phyloP scores from a whole-genome alignment of 2,113 vertebrate genomes.

The Notarius lentiginosus region DNA sequence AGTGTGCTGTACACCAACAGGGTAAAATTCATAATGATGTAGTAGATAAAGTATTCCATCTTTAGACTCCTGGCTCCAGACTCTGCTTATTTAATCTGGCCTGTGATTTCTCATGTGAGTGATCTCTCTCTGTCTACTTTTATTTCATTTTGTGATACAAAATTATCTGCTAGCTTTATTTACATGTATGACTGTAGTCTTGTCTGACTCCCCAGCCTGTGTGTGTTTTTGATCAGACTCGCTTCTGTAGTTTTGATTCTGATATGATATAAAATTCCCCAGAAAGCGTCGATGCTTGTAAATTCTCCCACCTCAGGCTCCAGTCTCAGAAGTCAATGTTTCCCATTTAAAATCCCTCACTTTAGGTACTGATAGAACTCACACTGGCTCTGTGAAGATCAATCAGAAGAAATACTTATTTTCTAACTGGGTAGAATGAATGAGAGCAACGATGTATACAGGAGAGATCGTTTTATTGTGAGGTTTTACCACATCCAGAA shows the following conservation, averaged over 20 bases:
- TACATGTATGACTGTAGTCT: neutral
- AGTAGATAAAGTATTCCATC: neutral
- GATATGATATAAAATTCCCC: neutral
- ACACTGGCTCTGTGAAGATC: neutral
- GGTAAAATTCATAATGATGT: neutral
- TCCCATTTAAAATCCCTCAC: neutral
- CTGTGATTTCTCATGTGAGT: neutral
- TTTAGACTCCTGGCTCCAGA: neutral
- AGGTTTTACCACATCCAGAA: neutral
- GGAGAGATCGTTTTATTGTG: neutral
- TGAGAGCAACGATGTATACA: neutral
- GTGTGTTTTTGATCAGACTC: neutral
- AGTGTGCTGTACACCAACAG: neutral
- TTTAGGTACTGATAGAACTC: neutral
- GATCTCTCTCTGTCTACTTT: neutral
- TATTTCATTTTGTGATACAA: neutral
- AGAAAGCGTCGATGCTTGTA: neutral
- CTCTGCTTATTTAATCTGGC: neutral
- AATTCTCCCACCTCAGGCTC: neutral
- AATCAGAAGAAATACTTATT: neutral
- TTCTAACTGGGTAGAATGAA: neutral
- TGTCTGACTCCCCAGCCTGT: neutral
- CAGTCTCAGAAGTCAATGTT: neutral
- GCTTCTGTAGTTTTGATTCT: neutral
- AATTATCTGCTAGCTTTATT: neutral